Conservation (phyloP, 2,797 vertebrate genomes). For the Labroides dimidiatus region DNA sequence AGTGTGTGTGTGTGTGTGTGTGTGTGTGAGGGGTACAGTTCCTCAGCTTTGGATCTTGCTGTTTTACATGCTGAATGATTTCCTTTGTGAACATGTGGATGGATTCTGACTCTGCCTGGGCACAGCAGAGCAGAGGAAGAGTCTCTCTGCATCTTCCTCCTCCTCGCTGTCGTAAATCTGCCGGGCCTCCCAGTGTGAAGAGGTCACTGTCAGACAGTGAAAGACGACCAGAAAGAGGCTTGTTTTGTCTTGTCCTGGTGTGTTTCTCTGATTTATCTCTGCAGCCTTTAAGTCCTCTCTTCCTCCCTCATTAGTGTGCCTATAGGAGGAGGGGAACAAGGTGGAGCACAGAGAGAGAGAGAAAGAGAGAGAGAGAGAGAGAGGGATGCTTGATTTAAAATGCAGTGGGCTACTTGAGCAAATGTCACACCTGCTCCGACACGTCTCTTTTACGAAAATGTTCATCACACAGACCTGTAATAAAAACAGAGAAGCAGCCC, state of each 20-base stretch:
- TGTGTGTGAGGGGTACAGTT: not conserved
- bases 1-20: slow-evolving; percentile 22
- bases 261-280: slow-evolving; percentile 77
- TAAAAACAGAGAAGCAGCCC: not conserved
- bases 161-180: slow-evolving; percentile 71
- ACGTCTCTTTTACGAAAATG: slow-evolving; percentile 36
- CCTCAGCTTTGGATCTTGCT: slow-evolving; percentile 17
- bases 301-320: slow-evolving; percentile 64
- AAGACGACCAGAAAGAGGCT: slow-evolving; percentile 64
- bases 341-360: not conserved
- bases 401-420: slow-evolving; percentile 45
- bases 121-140: not conserved
- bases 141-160: slow-evolving; percentile 40
- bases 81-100: slow-evolving; percentile 33
- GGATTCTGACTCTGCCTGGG: slow-evolving; percentile 24
- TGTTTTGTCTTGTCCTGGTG: slow-evolving; percentile 78
- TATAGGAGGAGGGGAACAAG: slow-evolving; percentile 39
- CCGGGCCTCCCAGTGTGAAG: slow-evolving; percentile 64
- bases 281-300: slow-evolving; percentile 54
- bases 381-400: slow-evolving; percentile 29
- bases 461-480: slow-evolving; percentile 38
- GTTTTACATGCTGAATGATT: slow-evolving; percentile 8
- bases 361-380: slow-evolving; percentile 1
- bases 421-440: slow-evolving; percentile 58
- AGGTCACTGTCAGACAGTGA: slow-evolving; percentile 75